These are phyloP conservation scores for Pachycephala philippinensis DNA, from an alignment of 2,113 vertebrate species.

Conservation along the genomic window DNA sequence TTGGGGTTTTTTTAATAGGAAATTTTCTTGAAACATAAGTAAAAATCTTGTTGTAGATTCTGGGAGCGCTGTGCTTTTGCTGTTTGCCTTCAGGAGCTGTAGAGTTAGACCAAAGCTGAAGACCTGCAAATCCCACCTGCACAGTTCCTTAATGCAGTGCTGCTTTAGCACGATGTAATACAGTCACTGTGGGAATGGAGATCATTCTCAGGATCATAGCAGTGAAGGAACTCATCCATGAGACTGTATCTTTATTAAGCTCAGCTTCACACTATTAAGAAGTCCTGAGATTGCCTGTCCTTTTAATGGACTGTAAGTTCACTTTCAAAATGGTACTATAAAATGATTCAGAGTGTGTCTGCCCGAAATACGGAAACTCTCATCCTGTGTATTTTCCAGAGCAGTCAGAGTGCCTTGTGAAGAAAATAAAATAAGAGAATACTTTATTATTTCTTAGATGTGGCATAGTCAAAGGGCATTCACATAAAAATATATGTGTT, in stretches of 20 bases:
- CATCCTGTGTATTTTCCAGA: background rate
- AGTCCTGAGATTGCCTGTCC: background rate
- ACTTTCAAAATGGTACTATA: background rate
- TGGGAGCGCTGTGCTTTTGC: background rate
- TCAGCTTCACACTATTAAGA: constrained; percentile 16
- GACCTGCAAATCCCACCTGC: background rate
- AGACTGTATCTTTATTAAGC: constrained; percentile 21
- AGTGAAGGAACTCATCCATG: background rate
- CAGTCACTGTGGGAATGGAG: background rate
- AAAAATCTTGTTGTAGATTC: background rate
- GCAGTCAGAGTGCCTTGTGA: background rate
- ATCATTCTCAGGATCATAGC: background rate
- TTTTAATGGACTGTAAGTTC: constrained; percentile 20
- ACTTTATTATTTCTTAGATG: background rate
- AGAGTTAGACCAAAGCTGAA: background rate
- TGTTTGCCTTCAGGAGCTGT: background rate
- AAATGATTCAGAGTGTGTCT: background rate
- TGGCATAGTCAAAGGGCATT: background rate
- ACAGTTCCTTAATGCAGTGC: background rate
- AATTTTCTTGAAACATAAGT: background rate
- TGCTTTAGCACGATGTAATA: background rate
- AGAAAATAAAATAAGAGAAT: background rate
- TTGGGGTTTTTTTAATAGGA: background rate
- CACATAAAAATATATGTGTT: background rate
- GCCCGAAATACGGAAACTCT: background rate